A percentile compares a stretch with the other conserved stretches of the same genome.
Conservation (phyloP, 2,888 invertebrate species). For the Xestia xanthographa region DNA sequence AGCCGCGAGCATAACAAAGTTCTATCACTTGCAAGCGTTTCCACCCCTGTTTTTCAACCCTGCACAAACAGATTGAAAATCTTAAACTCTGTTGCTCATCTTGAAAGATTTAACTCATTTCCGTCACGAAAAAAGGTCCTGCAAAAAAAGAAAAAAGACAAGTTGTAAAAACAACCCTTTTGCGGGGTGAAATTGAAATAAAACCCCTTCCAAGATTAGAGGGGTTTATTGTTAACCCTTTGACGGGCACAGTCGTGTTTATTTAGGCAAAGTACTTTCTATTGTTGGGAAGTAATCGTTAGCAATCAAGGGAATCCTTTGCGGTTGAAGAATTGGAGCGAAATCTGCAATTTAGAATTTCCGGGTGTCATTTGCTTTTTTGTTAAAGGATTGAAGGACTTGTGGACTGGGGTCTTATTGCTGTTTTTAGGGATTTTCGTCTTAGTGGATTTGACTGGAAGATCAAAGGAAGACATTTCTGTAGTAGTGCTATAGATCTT, state of each 20-base stretch:
- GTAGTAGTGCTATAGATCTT: not conserved
- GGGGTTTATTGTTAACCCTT: constrained; percentile 50
- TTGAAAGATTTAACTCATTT: constrained; percentile 37
- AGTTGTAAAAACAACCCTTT: constrained; percentile 35
- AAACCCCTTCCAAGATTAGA: constrained; percentile 50
- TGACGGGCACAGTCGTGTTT: constrained; percentile 41
- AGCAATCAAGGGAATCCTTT: constrained; percentile 39
- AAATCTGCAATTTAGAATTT: constrained; percentile 33
- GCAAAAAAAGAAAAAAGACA: not conserved
- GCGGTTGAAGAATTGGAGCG: constrained; percentile 13
- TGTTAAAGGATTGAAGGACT: not conserved
- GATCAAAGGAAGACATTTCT: not conserved
- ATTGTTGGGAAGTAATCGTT: constrained; percentile 39
- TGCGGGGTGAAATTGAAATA: constrained; percentile 43
- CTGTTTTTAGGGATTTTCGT: not conserved
- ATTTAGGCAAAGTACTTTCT: constrained; percentile 58
- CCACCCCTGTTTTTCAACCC: not conserved
- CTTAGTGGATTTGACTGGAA: not conserved
- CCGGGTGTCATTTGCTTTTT: not conserved
- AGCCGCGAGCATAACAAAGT: not conserved
- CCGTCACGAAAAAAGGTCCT: not conserved
- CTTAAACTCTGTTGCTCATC: not conserved
- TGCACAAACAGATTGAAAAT: constrained; percentile 12
- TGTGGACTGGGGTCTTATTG: not conserved
- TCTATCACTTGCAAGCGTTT: not conserved